Evolutionary conservation across 2,113 vertebrate genomes (phyloP), one percentile per base, ranked within the genome.

Genomic region (Thermophis baileyi): DNA sequence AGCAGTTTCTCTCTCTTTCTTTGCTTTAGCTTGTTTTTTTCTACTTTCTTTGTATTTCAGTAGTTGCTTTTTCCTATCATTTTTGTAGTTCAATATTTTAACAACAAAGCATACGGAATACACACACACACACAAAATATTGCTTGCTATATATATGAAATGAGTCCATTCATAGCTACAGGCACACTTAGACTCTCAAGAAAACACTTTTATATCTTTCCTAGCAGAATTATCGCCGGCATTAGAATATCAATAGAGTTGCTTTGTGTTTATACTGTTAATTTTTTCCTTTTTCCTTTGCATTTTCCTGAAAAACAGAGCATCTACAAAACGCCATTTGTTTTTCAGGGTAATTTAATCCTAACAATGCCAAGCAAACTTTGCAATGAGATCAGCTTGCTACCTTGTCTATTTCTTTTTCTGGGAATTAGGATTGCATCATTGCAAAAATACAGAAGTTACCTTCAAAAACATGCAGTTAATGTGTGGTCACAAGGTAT

Each of bases 251-350:
- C 87, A 63, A 57, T 0, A 92, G 24, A 90, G 5, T 0, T 22
- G 11, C 0, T 0, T 88, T 63, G n/a, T 55, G 50, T 16, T 25
- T n/a, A 63, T 30, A n/a, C 3, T 1, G 5, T 89, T 92, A 6
- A 11, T 60, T n/a, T 91, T 93, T 85, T 44, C 95, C 93, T 94
- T 5, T 55, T 14, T 24, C 16, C 57, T 94, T 91, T 57, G 88
- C 93, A 91, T 90, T 91, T 89, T 50, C 57, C 4, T 18, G 27
- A 90, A 85, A 44, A 85, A 40, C 16, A 89, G 55, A 49, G 20
- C 93, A 50, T 4, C 49, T 50, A 87, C 46, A 53, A 12, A 94
- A 93, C 63, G 1, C 8, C 24, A 6, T 49, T 74, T 90, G 46
- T 57, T 54, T 14, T 3, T 2, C 3, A 87, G 30, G 35, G 14